Percentiles rank a stretch among this genome's conserved stretches.
Evolutionary conservation across 2,888 invertebrate genomes (phyloP).

Genomic region (Brachypterus glaber): DNA sequence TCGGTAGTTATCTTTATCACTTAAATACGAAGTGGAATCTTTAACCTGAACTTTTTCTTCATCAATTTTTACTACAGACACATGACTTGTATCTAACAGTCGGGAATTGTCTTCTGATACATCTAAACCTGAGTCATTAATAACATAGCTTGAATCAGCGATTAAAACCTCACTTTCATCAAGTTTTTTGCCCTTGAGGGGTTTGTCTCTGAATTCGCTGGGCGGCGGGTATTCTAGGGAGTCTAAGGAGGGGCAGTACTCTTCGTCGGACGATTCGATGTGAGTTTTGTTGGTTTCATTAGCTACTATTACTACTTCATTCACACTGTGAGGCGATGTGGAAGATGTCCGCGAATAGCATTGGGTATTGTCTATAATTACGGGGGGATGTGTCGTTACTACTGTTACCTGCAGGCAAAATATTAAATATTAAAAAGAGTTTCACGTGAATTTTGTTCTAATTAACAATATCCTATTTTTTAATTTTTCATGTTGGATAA

Average conservation of each 20-base stretch:
- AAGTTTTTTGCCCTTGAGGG: slow-evolving; percentile 55
- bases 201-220: slow-evolving; percentile 39
- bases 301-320: slow-evolving; percentile 70
- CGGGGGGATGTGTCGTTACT: slow-evolving; percentile 76
- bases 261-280: slow-evolving; percentile 62
- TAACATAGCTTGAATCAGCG: slow-evolving; percentile 58
- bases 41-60: slow-evolving; percentile 64
- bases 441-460: too few relatives aligned
- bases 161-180: slow-evolving; percentile 83
- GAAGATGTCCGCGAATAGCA: slow-evolving; percentile 41
- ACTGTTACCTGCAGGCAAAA: slow-evolving; percentile 67
- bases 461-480: too few relatives aligned
- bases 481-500: too few relatives aligned
- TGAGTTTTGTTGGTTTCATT: slow-evolving; percentile 67
- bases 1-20: slow-evolving; percentile 31
- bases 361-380: slow-evolving; percentile 55
- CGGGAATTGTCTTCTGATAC: slow-evolving; percentile 41
- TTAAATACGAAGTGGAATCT: slow-evolving; percentile 49
- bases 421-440: too few relatives aligned
- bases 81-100: slow-evolving; percentile 69
- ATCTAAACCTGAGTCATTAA: slow-evolving; percentile 57
- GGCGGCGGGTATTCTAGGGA: slow-evolving; percentile 56
- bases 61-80: slow-evolving; percentile 84
- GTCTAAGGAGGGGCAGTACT: slow-evolving; percentile 64
- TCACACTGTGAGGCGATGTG: slow-evolving; percentile 43